phyloP scores from a whole-genome alignment of 2,113 vertebrate species.

The Illadopsis cleaveri region DNA sequence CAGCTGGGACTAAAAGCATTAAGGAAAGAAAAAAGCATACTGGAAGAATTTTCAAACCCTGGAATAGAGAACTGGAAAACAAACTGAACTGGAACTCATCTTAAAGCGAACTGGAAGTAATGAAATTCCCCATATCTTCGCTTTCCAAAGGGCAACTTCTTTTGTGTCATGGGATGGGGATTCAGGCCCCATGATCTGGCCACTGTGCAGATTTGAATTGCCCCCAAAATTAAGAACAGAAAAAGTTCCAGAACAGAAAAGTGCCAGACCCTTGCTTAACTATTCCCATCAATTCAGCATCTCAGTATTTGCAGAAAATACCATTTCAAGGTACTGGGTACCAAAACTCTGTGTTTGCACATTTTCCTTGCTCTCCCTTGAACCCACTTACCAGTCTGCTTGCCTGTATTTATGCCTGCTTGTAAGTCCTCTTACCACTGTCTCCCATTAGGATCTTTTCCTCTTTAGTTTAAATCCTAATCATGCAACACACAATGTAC shows the following conservation, averaged over 20 bases:
- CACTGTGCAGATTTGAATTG: not conserved
- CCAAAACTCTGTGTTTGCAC: not conserved
- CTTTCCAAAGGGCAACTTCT: not conserved
- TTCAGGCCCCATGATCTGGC: not conserved
- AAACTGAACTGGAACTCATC: not conserved
- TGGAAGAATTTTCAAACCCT: not conserved
- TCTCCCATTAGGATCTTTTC: not conserved
- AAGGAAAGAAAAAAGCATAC: not conserved
- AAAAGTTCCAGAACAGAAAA: not conserved
- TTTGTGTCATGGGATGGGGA: not conserved
- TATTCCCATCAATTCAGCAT: not conserved
- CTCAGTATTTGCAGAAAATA: not conserved
- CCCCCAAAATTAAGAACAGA: not conserved
- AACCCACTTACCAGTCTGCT: not conserved
- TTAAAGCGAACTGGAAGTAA: not conserved
- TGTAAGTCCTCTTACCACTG: not conserved
- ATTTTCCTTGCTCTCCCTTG: not conserved
- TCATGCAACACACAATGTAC: not conserved
- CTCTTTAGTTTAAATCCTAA: not conserved
- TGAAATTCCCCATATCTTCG: not conserved
- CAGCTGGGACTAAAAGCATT: not conserved
- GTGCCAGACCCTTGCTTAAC: not conserved
- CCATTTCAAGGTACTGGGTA: not conserved
- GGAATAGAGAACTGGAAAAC: not conserved
- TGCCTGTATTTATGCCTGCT: not conserved